Evolutionary conservation across 2,888 invertebrate species (phyloP).

Genomic region (Idaea straminata): DNA sequence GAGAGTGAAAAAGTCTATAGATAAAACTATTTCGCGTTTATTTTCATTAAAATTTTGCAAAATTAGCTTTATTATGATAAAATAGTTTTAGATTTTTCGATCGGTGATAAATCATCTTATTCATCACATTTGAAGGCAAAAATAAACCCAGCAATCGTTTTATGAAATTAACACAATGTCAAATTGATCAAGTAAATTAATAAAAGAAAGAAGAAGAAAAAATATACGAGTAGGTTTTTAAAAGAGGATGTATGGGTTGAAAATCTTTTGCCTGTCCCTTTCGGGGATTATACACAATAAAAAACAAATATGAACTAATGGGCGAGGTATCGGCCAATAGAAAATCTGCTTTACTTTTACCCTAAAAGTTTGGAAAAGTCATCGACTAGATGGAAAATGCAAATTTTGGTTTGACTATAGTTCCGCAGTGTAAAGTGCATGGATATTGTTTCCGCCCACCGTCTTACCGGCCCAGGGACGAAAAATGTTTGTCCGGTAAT

Average conservation of each 20-base stretch:
- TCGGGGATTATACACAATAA: no score
- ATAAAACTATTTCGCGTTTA: background rate
- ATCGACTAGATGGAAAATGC: constrained; percentile 52
- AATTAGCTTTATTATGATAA: no score
- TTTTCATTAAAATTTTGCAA: no score
- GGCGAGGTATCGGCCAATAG: no score
- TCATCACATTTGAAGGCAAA: background rate
- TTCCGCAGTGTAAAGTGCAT: constrained; percentile 9
- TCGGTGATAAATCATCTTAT: background rate
- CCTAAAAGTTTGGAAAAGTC: constrained; percentile 26
- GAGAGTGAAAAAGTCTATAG: constrained; percentile 7
- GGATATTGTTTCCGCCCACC: background rate
- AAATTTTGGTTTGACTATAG: constrained; percentile 26
- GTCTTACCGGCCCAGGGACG: background rate
- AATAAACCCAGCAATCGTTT: background rate
- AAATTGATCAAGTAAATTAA: constrained; percentile 8
- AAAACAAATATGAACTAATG: no score
- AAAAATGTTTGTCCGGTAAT: background rate
- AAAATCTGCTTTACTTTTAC: background rate
- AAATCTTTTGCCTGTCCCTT: no score
- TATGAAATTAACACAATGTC: background rate
- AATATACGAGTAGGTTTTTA: background rate
- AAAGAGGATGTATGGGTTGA: no score
- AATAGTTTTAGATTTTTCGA: no score
- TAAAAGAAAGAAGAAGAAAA: constrained; percentile 30